Conservation (phyloP, 2,797 vertebrate genomes). For the Knipowitschia caucasica region DNA sequence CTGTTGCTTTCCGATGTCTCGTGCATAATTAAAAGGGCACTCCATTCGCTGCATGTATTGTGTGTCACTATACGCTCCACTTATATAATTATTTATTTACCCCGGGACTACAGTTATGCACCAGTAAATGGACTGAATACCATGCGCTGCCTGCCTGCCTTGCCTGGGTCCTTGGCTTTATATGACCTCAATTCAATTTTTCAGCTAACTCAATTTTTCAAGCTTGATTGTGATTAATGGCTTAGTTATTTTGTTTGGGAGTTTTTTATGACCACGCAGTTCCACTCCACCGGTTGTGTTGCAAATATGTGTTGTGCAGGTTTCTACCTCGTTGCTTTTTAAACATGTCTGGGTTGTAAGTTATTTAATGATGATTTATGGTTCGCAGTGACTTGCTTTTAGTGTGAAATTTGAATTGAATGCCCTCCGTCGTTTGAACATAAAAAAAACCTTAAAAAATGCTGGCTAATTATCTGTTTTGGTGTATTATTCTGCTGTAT, state of each 20-base stretch:
- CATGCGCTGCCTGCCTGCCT: neutral
- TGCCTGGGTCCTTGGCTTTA: slow-evolving; percentile 1
- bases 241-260: slow-evolving; percentile 9
- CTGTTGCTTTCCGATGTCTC: slow-evolving; percentile 79
- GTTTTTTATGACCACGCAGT: neutral
- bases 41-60: slow-evolving; percentile 77
- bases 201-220: slow-evolving; percentile 15
- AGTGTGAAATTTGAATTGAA: neutral
- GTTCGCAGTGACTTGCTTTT: neutral
- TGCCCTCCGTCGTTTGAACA: neutral
- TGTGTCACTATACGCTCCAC: slow-evolving; percentile 69
- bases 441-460: too few species aligned
- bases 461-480: neutral
- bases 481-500: neutral
- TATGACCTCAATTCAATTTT: slow-evolving; percentile 11
- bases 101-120: slow-evolving; percentile 45
- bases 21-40: slow-evolving; percentile 82
- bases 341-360: neutral
- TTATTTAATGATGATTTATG: neutral
- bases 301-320: slow-evolving; percentile 4
- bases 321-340: neutral
- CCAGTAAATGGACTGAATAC: slow-evolving; percentile 31
- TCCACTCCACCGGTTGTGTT: neutral
- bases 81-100: slow-evolving; percentile 78
- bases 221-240: slow-evolving; percentile 7